These are phyloP conservation scores for Ormyrus thymus DNA, from an alignment of 2,888 invertebrate species.

Conservation along the genomic window DNA sequence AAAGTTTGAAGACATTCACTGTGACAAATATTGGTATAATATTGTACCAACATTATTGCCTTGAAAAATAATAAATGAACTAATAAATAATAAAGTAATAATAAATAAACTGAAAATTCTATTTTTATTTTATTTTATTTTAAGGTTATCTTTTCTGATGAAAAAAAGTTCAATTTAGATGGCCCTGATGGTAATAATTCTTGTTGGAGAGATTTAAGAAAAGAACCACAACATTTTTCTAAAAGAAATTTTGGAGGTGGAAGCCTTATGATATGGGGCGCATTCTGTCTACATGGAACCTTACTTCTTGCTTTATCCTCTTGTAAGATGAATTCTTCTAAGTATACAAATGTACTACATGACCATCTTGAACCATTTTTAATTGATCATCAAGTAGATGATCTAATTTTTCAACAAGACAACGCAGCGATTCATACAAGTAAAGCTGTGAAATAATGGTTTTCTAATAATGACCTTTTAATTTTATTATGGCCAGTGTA, in stretches of 20 bases:
- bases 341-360: constrained; percentile 9
- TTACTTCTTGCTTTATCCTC: background rate
- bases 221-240: constrained; percentile 18
- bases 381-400: background rate
- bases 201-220: constrained; percentile 36
- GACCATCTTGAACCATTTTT: constrained; percentile 12
- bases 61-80: background rate
- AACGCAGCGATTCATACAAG: background rate
- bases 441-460: background rate
- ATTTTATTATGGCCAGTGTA: constrained; percentile 18
- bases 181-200: constrained; percentile 36
- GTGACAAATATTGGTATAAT: too few species aligned
- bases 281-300: constrained; percentile 10
- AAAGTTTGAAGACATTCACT: background rate
- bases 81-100: too few species aligned
- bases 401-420: constrained; percentile 20
- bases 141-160: background rate
- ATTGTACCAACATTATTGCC: background rate
- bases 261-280: constrained; percentile 22
- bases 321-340: constrained; percentile 29
- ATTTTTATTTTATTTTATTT: too few species aligned
- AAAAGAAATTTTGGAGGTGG: constrained; percentile 10
- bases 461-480: constrained; percentile 24
- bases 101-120: too few species aligned
- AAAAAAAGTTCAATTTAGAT: constrained; percentile 37